Evolutionary conservation across 2,113 vertebrate species (phyloP), one percentile per base, ranked within the genome.

Genomic region (Garra rufa): DNA sequence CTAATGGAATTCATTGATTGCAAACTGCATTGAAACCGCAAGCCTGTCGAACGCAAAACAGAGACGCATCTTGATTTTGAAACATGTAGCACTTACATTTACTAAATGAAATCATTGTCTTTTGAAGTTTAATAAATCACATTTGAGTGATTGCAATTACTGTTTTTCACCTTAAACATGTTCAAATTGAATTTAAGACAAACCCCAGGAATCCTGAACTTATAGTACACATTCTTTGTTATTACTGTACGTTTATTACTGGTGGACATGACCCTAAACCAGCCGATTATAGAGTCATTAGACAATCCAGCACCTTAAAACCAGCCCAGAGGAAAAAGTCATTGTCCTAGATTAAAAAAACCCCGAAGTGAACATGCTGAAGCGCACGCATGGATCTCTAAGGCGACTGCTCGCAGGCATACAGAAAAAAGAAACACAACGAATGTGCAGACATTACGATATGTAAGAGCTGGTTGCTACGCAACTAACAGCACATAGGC

Each of bases 391-490:
- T 28, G 26, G 24, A 46, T 71, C 70, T 75, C 41, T 61, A 43
- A 70, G 65, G 30, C 50, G 41, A 28, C 76, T 71, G 55, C 59
- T 75, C 48, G 24, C 50, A 81, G 34, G 28, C 46, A 69, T 55
- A 74, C 74, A 85, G 41, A 67, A 44, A 76, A 65, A 89, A 84
- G 74, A 85, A 30, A 65, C 21, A 84, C 63, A 89, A 86, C 84
- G 87, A 85, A 86, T 74, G 88, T 83, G 69, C 69, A 70, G 88
- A 88, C 76, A 74, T 70, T 85, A 85, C 76, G 80, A 91, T 88
- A 90, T 87, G 84, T 86, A 89, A 81, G 88, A 87, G 89, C 43
- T 69, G 78, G 90, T 93, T 88, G 87, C 89, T 89, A 89, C 28
- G 86, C 89, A 91, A 91, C 88, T 84, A 87, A 85, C 84, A 81